Evolutionary conservation across 2,888 invertebrate species (phyloP), one percentile per base, ranked within the genome.

Genomic region (Pyrgus malvae): DNA sequence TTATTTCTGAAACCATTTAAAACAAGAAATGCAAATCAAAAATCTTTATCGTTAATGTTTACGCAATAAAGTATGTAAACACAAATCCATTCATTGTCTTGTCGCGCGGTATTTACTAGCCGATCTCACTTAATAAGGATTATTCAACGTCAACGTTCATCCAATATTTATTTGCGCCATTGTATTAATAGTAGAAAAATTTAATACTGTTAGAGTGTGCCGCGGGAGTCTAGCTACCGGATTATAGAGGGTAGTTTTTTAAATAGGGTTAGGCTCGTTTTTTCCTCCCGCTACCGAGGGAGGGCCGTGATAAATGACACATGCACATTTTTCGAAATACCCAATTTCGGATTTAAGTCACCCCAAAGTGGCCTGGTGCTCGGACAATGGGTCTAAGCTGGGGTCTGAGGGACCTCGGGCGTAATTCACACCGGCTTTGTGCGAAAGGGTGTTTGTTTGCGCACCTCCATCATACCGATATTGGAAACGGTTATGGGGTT

Each of bases 311-410:
- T 91, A 90, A 91, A 91, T 91, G 91, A 91, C 90, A 91, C 91
- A 91, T 91, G 91, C 90, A 89, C 89, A 89, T 90, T 89, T 87
- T 88, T 88, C 89, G 86, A 91, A 91, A 91, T 90, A 91, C 91
- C 91, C 91, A 91, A 91, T 91, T 91, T 91, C 85, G 90, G 91
- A 90, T 91, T 91, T 90, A 91, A 91, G 90, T 91, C 90, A 85
- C 90, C 90, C 91, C 86, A 90, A 90, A 91, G 90, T 91, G 87
- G 89, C 83, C 83, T 74, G 78, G 79, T 76, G 80, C 70, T 75
- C 66, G 87, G 86, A 85, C 86, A 86, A 86, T 82, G 65, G 83
- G 72, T 12, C 65, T 64, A 62, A 68, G 70, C 70, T 66, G 62
- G 62, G 61, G 65, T 60, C 64, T 61, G 68, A 56, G 70, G 74